These are phyloP conservation scores for Gorsachius magnificus DNA, from an alignment of 2,797 vertebrate genomes.

Conservation along the genomic window DNA sequence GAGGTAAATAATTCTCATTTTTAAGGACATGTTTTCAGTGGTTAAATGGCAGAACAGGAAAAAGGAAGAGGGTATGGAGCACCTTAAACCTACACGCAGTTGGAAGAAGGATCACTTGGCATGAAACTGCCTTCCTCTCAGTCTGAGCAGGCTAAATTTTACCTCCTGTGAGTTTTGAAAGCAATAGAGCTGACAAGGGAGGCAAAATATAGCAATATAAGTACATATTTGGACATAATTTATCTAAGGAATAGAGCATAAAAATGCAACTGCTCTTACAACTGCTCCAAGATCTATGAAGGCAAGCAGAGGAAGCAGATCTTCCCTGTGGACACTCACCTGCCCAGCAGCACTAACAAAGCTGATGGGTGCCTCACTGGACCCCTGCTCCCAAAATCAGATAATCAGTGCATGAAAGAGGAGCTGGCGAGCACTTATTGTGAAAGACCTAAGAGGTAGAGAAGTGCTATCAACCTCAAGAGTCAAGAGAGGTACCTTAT, in stretches of 20 bases:
- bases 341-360: neutral
- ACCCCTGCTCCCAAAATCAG: neutral
- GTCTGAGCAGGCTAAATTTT: neutral
- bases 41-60: neutral
- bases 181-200: neutral
- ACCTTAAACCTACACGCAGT: neutral
- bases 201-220: neutral
- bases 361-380: fast-evolving
- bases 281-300: fast-evolving
- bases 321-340: neutral
- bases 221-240: neutral
- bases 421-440: neutral
- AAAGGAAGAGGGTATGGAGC: neutral
- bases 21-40: neutral
- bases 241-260: neutral
- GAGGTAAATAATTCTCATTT: neutral
- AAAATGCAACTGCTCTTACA: neutral
- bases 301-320: neutral
- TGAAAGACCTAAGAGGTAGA: neutral
- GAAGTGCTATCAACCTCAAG: neutral
- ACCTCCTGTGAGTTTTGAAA: neutral
- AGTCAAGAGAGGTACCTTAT: no score
- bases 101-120: neutral
- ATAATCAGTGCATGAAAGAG: neutral
- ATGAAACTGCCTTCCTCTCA: neutral